Evolutionary conservation across 2,797 vertebrate species (phyloP).

Genomic region (Xenopus petersii): DNA sequence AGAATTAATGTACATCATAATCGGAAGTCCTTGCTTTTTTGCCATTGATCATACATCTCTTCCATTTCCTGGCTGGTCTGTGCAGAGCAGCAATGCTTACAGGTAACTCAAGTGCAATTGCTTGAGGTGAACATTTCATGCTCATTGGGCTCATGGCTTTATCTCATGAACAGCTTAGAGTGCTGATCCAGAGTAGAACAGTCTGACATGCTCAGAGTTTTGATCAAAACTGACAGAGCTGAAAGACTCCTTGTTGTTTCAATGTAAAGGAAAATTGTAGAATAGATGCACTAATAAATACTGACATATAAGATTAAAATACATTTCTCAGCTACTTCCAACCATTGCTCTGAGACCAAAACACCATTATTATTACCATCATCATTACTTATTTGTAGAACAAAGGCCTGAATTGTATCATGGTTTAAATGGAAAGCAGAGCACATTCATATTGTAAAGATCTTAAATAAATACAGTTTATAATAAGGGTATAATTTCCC

Average conservation of each 20-base stretch:
- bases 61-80: too few species aligned
- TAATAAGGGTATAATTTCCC: too few species aligned
- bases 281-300: constrained; percentile 22
- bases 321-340: not conserved
- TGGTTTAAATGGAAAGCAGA: not conserved
- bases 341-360: too few species aligned
- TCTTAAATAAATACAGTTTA: too few species aligned
- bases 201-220: constrained; percentile 12
- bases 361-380: too few species aligned
- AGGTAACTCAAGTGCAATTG: constrained; percentile 5
- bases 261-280: constrained; percentile 5
- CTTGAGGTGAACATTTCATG: constrained; percentile 13
- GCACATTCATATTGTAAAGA: too few species aligned
- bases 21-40: too few species aligned
- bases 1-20: too few species aligned
- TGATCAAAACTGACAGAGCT: constrained; percentile 36
- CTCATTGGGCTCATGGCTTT: constrained; percentile 21
- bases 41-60: too few species aligned
- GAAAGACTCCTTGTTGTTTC: constrained; percentile 22
- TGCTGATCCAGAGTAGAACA: constrained; percentile 14
- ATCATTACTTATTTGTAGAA: not conserved
- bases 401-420: not conserved
- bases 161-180: constrained; percentile 1
- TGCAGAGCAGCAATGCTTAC: too few species aligned
- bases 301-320: constrained; percentile 25